Evolutionary conservation across 2,888 invertebrate genomes (phyloP).

Genomic region (Tipula helvola): DNA sequence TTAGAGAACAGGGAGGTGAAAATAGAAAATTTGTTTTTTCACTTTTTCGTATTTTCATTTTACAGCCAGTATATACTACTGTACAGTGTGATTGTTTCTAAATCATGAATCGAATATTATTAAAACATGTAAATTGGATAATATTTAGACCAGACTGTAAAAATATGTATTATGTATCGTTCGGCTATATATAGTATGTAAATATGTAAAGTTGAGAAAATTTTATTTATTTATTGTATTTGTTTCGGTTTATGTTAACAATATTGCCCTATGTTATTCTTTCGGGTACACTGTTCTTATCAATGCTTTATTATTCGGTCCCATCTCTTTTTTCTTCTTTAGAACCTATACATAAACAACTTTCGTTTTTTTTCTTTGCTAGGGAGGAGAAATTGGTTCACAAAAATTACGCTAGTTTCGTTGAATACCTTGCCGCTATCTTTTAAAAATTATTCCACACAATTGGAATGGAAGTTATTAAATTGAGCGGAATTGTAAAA

Average conservation of each 20-base stretch:
- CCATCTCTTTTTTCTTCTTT: no score
- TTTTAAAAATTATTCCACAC: no score
- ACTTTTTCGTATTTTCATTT: background rate
- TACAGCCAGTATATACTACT: background rate
- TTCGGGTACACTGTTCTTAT: background rate
- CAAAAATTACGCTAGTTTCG: no score
- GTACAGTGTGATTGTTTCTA: background rate
- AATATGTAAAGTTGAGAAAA: background rate
- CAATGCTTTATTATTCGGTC: no score
- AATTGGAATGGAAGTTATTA: no score
- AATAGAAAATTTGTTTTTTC: background rate
- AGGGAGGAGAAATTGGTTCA: no score
- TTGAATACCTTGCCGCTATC: no score
- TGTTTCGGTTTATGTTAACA: background rate
- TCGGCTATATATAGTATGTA: background rate
- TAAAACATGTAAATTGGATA: background rate
- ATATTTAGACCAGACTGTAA: background rate
- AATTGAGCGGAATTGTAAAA: no score
- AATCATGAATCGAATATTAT: background rate
- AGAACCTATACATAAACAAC: no score
- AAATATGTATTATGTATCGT: no score
- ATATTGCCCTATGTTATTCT: background rate
- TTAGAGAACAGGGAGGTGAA: background rate
- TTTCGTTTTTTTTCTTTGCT: no score
- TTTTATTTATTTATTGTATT: background rate